Base-by-base conservation (phyloP, 1,140 invertebrate species). In the Tetramorium alpestre region DNA sequence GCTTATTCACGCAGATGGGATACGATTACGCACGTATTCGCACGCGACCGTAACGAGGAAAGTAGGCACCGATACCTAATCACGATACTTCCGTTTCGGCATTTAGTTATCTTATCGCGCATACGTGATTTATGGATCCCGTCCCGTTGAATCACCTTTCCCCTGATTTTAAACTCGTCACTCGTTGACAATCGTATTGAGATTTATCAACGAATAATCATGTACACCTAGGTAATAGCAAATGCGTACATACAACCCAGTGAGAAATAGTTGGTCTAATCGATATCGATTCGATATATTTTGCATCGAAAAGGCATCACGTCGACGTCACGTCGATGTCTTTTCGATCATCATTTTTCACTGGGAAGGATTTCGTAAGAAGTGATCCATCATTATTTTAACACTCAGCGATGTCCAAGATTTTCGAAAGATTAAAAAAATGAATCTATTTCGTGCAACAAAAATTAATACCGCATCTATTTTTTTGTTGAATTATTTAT, bases 61-160 rank as follows among this genome's bases (percentile, higher is more conserved):
- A 6, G n/a, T 25, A 49, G 5, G 58, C 18, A 28, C 2, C 18
- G 0, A 56, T 49, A 33, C 33, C 33, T 33, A 65, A 80, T 38
- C 33, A n/a, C 41, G 1, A 4, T 1, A 22, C 44, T 80, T 51
- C n/a, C 28, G 18, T 22, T 2, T 64, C 56, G 22, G 8, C 22
- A 62, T 62, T 11, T 18, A 18, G 18, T 78, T 78, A 51, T 80
- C 76, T 80, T 80, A 80, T 65, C 60, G 28, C 47, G 28, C 22
- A 11, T 18, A 10, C 28, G 38, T 64, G 28, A 47, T 10, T n/a
- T 77, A 62, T 13, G 60, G 60, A 33, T 47, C 8, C 7, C 25
- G 25, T n/a, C 6, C 6, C 10, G 25, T 47, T 44, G 25, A 33
- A 49, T 10, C 28, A 18, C 16, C 60, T 8, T 16, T 3, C 7